Conservation (phyloP, 2,113 vertebrate species). For the Amblyornis subalaris region DNA sequence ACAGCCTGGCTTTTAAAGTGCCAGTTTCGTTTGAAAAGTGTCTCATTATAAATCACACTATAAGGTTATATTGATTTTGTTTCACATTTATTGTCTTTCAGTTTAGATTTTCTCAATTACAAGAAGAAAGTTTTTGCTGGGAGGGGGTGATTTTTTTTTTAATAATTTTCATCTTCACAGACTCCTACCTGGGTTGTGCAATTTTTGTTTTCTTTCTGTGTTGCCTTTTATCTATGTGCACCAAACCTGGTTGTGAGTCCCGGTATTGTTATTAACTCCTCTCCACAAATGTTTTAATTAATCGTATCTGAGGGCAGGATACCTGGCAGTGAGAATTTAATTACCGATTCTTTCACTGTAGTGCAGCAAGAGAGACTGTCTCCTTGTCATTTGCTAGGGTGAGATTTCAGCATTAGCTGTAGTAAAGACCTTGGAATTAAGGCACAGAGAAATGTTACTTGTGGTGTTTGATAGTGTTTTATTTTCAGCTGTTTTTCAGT, state of each 20-base stretch:
- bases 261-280: neutral
- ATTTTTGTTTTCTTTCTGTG: neutral
- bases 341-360: neutral
- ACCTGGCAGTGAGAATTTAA: neutral
- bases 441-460: neutral
- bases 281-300: neutral
- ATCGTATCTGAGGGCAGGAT: neutral
- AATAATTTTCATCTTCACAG: neutral
- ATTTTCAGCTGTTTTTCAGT: neutral
- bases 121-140: neutral
- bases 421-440: neutral
- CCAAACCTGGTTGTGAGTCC: fast-evolving
- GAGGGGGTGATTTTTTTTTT: neutral
- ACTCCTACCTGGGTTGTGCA: neutral
- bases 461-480: neutral
- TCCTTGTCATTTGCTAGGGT: neutral
- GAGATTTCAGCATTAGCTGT: neutral
- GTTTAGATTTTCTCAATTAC: neutral
- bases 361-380: neutral
- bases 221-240: neutral
- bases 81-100: conserved; percentile 1
- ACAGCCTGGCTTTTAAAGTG: neutral
- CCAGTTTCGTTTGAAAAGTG: neutral
- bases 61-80: neutral
- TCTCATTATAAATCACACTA: conserved; percentile 9